Base-by-base conservation (phyloP, 2,797 vertebrate genomes). In the Notolabrus celidotus region DNA sequence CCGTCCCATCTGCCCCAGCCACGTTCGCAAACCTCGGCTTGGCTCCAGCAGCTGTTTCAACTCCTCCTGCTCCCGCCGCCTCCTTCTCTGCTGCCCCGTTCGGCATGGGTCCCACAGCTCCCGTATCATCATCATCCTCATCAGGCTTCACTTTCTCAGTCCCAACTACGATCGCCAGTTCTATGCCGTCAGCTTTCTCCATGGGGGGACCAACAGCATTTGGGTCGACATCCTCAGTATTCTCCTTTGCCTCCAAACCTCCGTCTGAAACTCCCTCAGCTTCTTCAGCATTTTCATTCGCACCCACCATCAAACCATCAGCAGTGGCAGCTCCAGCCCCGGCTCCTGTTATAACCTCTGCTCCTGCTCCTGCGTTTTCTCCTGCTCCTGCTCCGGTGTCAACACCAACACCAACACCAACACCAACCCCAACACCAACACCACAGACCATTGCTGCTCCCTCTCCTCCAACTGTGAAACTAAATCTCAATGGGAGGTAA, bases 401-500 rank as follows among this genome's bases (percentile, higher is more conserved):
- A n/a, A n/a, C n/a, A n/a, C n/a, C 15, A 8, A 9, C 29, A 31
- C 9, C 19, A 1, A 5, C 50, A 5, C 22, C 57, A 6, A 46
- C 50, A 10, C 27, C 61, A 4, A 49, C 42, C 71, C 66, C 66
- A 1, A 56, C 41, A 0, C 50, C 90, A 3, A 7, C 84, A 3
- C 69, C 91, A 1, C 90, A 88, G 64, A 80, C 46, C 50, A 31
- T 86, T 5, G 68, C 84, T 0, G 52, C 80, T 1, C 57, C 93
- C 3, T 56, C 92, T 0, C 79, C 92, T 8, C 90, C 95, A 34
- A 81, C 90, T 0, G 93, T 96, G 71, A 97, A 97, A 91, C 84
- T 94, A 46, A 98, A 96, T 94, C 95, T 98, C 17, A 94, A 55
- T 42, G 96, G 98, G 54, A 96, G 96, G 98, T 99, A 92, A 20